Conservation (phyloP, 2,113 vertebrate species). For the Pipa parva region DNA sequence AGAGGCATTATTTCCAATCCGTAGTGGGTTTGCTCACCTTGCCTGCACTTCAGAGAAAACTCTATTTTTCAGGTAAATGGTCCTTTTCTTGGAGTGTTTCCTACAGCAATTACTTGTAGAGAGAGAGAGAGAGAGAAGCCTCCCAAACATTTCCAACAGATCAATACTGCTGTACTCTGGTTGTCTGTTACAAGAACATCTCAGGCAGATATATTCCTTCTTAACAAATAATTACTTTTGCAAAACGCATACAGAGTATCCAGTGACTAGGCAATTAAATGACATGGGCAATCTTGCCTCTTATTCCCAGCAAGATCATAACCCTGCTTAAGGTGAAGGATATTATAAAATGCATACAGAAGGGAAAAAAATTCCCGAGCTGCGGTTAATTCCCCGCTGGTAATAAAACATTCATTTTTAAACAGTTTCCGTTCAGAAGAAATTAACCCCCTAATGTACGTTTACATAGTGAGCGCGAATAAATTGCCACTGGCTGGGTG, state of each 20-base stretch:
- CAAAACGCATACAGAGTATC: slow-evolving; percentile 21
- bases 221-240: slow-evolving; percentile 28
- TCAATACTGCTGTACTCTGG: slow-evolving; percentile 7
- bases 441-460: too few relatives aligned
- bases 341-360: slow-evolving; percentile 14
- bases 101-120: slow-evolving; percentile 6
- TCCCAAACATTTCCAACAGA: neutral
- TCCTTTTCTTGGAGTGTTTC: slow-evolving; percentile 3
- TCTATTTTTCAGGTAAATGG: neutral
- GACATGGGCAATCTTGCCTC: neutral
- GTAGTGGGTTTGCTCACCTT: too few relatives aligned
- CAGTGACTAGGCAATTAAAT: slow-evolving; percentile 13
- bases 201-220: slow-evolving; percentile 13
- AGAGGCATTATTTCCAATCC: too few relatives aligned
- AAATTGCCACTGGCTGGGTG: too few relatives aligned
- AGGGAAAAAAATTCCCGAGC: neutral
- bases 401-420: slow-evolving; percentile 12
- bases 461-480: too few relatives aligned
- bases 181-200: slow-evolving; percentile 1
- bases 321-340: slow-evolving; percentile 8
- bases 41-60: neutral
- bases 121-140: neutral
- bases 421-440: slow-evolving; percentile 10
- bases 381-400: neutral
- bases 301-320: slow-evolving; percentile 11